Base-by-base conservation (phyloP, 2,797 vertebrate genomes). In the Salmo trutta region DNA sequence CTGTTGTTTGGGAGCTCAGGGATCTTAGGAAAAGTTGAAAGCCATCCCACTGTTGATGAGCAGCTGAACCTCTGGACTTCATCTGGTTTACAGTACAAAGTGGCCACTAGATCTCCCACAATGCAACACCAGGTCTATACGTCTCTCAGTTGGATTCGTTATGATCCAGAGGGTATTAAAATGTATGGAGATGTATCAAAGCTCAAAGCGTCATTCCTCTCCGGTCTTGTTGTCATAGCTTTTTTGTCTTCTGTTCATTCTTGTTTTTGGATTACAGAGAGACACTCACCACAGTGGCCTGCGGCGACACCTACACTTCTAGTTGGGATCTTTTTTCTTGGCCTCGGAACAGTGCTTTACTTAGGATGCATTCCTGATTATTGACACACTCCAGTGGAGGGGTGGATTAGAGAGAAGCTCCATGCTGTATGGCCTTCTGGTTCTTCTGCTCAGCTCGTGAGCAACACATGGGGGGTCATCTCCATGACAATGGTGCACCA, bases 381-480 rank as follows among this genome's bases (percentile, higher is more conserved):
- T 84, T 88, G 90, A 92, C 91, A 83, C 54, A 75, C 84, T 87
- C 84, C 77, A 89, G 89, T 87, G 88, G 89, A 85, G 91, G 86
- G 85, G 76, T 33, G 90, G 92, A 91, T 91, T 91, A 89, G 90
- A 5, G 71, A 86, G 83, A 16, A 77, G 80, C 75, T 83, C 21
- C 54, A 12, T 12, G 54, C 73, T 64, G 12, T n/a, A 36, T 71
- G 84, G 88, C 79, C 86, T 83, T 89, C 79, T 84, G 81, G 88
- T 87, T 88, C 89, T 88, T 82, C 82, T 17, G 64, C 79, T 53
- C n/a, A 12, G 68, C 85, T 88, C 82, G 53, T 72, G 80, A 85
- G 87, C 82, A 89, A 92, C 94, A 94, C 94, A 93, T 94, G 94
- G 89, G 89, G 21, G 59, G 59, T 64, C 83, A 90, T 95, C 56